Percentiles rank a stretch among this genome's conserved stretches.
phyloP scores from a whole-genome alignment of 1,140 invertebrate species.

The Campodea augens region DNA sequence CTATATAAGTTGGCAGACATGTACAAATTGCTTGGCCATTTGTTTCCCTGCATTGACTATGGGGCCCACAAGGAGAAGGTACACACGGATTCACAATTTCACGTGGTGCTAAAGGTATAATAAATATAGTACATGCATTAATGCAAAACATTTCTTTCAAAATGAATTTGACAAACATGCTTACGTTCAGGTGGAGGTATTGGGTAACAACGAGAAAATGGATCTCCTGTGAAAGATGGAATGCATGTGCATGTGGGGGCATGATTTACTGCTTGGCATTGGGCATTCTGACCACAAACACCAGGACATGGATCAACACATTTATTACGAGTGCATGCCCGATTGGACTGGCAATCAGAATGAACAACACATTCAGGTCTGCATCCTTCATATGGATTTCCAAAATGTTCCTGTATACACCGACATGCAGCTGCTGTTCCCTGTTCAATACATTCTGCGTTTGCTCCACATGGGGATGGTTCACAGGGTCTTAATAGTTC shows the following conservation, averaged over 20 bases:
- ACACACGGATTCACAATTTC: slow-evolving; percentile 12
- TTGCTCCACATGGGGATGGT: too few species aligned
- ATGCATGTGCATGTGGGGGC: slow-evolving; percentile 63
- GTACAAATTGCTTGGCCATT: slow-evolving; percentile 23
- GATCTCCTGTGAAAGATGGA: slow-evolving; percentile 60
- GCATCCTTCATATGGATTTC: too few species aligned
- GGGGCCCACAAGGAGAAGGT: slow-evolving; percentile 18
- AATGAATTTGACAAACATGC: neutral
- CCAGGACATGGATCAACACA: too few species aligned
- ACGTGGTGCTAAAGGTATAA: neutral
- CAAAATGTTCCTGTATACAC: too few species aligned
- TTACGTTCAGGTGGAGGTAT: slow-evolving; percentile 10
- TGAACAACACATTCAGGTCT: too few species aligned
- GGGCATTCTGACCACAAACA: too few species aligned
- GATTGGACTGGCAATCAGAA: too few species aligned
- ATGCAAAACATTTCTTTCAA: neutral
- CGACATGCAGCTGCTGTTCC: too few species aligned
- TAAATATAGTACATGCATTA: neutral
- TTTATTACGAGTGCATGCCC: too few species aligned
- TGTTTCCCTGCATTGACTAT: slow-evolving; percentile 18
- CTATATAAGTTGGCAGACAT: slow-evolving; percentile 21
- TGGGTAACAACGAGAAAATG: slow-evolving; percentile 53
- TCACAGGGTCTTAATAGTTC: too few species aligned
- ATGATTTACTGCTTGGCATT: slow-evolving; percentile 68
- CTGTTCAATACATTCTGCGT: too few species aligned